These are phyloP conservation scores for Hemichromis elongatus DNA, from an alignment of 2,113 vertebrate genomes.

Conservation along the genomic window DNA sequence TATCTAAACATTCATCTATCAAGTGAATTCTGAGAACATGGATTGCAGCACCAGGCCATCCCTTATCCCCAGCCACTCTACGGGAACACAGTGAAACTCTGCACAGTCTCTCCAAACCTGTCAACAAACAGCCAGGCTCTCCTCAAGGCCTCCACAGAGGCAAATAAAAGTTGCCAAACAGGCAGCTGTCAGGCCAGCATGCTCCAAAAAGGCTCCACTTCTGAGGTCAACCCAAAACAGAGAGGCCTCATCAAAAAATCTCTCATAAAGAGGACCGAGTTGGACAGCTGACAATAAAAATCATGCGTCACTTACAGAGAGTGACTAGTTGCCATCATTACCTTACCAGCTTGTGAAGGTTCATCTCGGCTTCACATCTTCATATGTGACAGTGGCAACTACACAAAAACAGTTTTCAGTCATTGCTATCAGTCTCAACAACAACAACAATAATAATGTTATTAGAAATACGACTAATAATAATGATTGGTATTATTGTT, in stretches of 20 bases:
- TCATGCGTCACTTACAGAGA: neutral
- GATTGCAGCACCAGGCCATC: fast-evolving
- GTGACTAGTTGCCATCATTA: neutral
- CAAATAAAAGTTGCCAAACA: neutral
- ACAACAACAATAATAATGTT: neutral
- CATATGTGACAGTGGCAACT: neutral
- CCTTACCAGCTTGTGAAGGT: neutral
- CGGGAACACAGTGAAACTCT: neutral
- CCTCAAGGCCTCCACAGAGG: neutral
- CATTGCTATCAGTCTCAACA: neutral
- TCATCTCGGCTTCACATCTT: neutral
- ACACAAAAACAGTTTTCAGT: neutral
- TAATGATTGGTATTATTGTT: no score
- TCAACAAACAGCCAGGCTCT: neutral
- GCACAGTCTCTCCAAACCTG: neutral
- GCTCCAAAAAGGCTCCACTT: neutral
- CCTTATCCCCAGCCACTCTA: neutral
- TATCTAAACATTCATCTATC: neutral
- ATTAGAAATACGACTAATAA: no score
- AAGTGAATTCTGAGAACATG: fast-evolving
- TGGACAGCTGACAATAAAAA: neutral
- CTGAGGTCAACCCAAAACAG: neutral
- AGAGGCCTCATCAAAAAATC: neutral
- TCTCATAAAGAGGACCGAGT: neutral
- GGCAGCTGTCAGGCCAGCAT: neutral